Base-by-base conservation (phyloP, 2,113 vertebrate genomes). In the Paralichthys olivaceus region DNA sequence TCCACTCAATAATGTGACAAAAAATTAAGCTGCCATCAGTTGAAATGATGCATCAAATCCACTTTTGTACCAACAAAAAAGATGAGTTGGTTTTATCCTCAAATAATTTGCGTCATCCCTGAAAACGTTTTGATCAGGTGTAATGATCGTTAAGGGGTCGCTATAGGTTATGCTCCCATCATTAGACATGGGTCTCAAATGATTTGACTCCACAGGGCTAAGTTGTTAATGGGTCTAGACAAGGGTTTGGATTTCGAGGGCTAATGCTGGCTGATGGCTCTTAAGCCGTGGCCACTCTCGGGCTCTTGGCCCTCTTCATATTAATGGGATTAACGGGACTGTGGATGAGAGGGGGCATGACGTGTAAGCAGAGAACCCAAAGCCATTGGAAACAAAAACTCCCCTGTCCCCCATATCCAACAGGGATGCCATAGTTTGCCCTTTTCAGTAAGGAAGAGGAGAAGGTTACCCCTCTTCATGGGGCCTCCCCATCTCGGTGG, bases 281-380 rank as follows among this genome's bases (percentile, higher is more conserved):
- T 92, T 92, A 92, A 92, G 74, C 84, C 55, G 66, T 75, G 86
- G 89, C 86, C 86, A 87, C 75, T 90, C 79, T 88, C 79, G 70
- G 72, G 81, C 84, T 91, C 68, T 83, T 53, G 84, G 81, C 87
- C 84, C 91, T 86, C 91, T 90, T 92, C 89, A 89, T 93, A 92
- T 92, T 94, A 94, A 94, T 94, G 85, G 92, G 93, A 94, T 94
- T 93, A 93, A 83, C 89, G 80, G 86, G 80, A n/a, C 80, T 87
- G 86, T 84, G 88, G 83, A 87, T 85, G 79, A 90, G 84, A 75
- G 79, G 90, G 81, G 88, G 79, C 77, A 79, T 72, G 63, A 82
- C 72, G 32, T 90, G 89, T 91, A 90, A 91, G 88, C 87, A 90
- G 88, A 92, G 89, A 90, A 87, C 81, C 76, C 80, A 69, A 69